phyloP scores from a whole-genome alignment of 64 coral and sea anemone genomes.

The Trachythela sp. region DNA sequence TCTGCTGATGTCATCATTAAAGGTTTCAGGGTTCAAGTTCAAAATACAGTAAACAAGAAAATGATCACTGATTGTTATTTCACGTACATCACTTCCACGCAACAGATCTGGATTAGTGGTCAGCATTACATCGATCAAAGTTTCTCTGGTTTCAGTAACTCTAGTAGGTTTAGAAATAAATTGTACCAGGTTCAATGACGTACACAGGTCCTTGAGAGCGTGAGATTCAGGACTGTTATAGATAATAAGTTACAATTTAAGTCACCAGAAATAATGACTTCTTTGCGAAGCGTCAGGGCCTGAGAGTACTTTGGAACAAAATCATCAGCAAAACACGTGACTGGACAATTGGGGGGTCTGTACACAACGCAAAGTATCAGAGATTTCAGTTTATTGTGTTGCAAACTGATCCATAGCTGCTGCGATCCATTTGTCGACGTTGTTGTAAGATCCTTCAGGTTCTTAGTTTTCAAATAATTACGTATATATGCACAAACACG shows the following conservation, averaged over 20 bases:
- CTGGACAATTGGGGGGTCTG: neutral
- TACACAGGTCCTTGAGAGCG: neutral
- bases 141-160: neutral
- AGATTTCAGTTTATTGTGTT: slow-evolving; percentile 27
- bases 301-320: slow-evolving; percentile 9
- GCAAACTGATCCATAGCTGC: slow-evolving; percentile 9
- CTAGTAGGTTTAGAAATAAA: slow-evolving; percentile 22
- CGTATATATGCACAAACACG: neutral
- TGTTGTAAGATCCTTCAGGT: neutral
- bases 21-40: neutral
- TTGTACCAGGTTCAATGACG: neutral
- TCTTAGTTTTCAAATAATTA: neutral
- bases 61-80: slow-evolving; percentile 28
- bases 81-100: neutral
- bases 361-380: slow-evolving; percentile 16
- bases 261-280: slow-evolving; percentile 17
- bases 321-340: neutral
- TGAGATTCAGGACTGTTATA: neutral
- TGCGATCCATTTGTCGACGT: neutral
- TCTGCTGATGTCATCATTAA: neutral
- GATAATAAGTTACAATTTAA: slow-evolving; percentile 1
- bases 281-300: neutral
- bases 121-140: slow-evolving; percentile 28
- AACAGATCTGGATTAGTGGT: slow-evolving; percentile 16
- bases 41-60: slow-evolving; percentile 3